phyloP scores from a whole-genome alignment of 2,888 invertebrate species.

The Bhutanitis thaidina region DNA sequence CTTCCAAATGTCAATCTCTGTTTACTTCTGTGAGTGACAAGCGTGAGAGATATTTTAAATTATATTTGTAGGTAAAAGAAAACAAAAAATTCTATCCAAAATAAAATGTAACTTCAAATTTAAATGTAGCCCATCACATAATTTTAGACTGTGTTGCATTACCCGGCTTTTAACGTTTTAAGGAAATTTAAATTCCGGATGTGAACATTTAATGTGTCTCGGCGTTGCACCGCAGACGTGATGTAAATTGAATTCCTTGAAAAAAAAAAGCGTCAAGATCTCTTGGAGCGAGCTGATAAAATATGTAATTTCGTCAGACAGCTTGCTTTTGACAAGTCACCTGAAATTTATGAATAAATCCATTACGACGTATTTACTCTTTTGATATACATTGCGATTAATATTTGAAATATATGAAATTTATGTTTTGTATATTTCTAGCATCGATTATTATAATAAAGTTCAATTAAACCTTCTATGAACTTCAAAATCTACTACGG shows the following conservation, averaged over 20 bases:
- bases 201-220: constrained; percentile 2
- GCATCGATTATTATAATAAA: too few species aligned
- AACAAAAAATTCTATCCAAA: too few species aligned
- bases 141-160: neutral
- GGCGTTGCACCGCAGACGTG: constrained; percentile 5
- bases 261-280: constrained; percentile 23
- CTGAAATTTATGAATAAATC: constrained; percentile 30
- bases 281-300: neutral
- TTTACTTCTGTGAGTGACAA: too few species aligned
- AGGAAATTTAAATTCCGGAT: constrained; percentile 4
- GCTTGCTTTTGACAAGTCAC: constrained; percentile 32
- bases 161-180: neutral
- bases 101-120: too few species aligned
- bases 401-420: too few species aligned
- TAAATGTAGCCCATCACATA: neutral
- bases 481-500: too few species aligned
- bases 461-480: too few species aligned
- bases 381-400: too few species aligned
- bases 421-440: too few species aligned
- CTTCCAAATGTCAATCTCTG: too few species aligned
- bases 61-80: too few species aligned
- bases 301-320: constrained; percentile 21
- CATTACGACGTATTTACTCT: neutral
- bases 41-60: too few species aligned
- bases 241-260: constrained; percentile 14